These are phyloP conservation scores for Moxostoma hubbsi DNA, from an alignment of 2,797 vertebrate species.

Conservation along the genomic window DNA sequence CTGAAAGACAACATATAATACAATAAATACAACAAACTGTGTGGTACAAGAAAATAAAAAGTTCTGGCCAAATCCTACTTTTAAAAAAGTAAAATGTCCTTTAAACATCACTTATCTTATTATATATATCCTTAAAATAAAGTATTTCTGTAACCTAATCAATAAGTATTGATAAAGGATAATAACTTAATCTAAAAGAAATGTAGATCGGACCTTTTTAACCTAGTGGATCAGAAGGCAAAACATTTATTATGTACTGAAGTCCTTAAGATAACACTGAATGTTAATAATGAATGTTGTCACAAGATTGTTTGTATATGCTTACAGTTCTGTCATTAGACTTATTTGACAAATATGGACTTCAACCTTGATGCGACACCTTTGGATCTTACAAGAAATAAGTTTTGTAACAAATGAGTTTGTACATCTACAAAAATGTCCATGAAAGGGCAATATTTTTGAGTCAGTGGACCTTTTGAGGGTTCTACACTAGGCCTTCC, in stretches of 20 bases:
- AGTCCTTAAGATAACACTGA: not conserved
- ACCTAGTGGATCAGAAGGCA: not conserved
- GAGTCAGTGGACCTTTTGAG: too few species aligned
- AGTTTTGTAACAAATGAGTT: not conserved
- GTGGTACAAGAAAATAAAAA: not conserved
- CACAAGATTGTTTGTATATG: conserved; percentile 14
- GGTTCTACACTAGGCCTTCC: too few species aligned
- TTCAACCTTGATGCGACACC: not conserved
- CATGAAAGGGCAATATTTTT: too few species aligned
- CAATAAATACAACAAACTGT: not conserved
- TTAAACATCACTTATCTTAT: not conserved
- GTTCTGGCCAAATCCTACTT: not conserved
- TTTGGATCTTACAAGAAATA: not conserved
- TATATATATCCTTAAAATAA: too few species aligned
- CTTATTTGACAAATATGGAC: conserved; percentile 34
- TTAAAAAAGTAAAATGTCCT: not conserved
- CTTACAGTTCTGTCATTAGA: not conserved
- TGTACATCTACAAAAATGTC: too few species aligned
- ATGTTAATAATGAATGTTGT: conserved; percentile 16
- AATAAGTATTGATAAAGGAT: not conserved
- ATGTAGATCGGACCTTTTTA: not conserved
- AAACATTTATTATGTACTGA: not conserved
- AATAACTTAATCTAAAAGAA: not conserved
- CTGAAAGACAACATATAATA: not conserved
- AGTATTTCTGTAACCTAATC: too few species aligned